Conservation (phyloP, 2,888 invertebrate species). For the Archips crataeganus region DNA sequence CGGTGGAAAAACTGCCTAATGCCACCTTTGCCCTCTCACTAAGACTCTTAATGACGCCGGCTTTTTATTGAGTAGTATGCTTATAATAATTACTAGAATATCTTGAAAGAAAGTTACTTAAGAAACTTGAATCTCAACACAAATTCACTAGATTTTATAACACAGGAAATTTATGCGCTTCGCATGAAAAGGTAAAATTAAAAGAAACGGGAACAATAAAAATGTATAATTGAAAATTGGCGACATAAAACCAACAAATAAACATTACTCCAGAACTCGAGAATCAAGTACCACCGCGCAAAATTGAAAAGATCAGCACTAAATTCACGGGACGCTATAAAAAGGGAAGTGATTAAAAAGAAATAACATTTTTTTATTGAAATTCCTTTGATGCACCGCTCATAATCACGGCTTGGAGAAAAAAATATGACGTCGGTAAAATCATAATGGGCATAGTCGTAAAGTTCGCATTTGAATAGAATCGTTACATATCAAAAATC, state of each 20-base stretch:
- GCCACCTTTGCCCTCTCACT: neutral
- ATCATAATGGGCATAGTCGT: slow-evolving; percentile 81
- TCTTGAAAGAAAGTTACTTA: neutral
- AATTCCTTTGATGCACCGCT: slow-evolving; percentile 78
- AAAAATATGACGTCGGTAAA: slow-evolving; percentile 82
- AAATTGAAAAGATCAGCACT: slow-evolving; percentile 65
- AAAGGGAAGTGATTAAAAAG: slow-evolving; percentile 83
- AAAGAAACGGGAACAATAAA: slow-evolving; percentile 50
- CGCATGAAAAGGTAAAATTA: slow-evolving; percentile 17
- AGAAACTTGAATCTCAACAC: neutral
- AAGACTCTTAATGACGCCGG: neutral
- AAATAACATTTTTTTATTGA: slow-evolving; percentile 74
- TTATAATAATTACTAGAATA: neutral
- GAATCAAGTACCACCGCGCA: slow-evolving; percentile 49
- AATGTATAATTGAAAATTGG: slow-evolving; percentile 50
- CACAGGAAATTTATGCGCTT: neutral
- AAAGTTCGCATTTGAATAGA: slow-evolving; percentile 83
- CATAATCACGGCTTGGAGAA: slow-evolving; percentile 74
- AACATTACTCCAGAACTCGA: slow-evolving; percentile 47
- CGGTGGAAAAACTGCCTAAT: neutral
- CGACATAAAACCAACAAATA: slow-evolving; percentile 52
- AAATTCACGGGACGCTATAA: slow-evolving; percentile 53
- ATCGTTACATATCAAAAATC: slow-evolving; percentile 86
- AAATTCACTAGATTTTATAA: neutral
- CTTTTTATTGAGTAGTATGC: neutral